Percentiles rank a stretch among this genome's conserved stretches.
Conservation (phyloP, 2,797 vertebrate genomes). For the Pangasius macronema region DNA sequence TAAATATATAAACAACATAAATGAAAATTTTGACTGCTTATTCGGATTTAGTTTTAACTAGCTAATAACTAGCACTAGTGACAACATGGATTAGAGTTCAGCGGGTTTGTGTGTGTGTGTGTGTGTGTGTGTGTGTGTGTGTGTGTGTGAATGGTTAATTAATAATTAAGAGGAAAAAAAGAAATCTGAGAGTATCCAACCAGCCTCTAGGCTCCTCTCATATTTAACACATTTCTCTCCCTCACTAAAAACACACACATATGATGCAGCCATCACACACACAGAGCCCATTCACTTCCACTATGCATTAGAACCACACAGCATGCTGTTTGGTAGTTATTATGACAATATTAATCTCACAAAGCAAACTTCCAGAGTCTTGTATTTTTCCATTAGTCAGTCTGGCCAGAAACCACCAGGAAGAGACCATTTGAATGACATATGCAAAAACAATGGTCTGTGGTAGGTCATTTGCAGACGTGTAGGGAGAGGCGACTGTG, state of each 20-base stretch:
- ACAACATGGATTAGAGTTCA: background rate
- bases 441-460: slow-evolving; percentile 10
- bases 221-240: slow-evolving; percentile 29
- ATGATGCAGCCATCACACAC: slow-evolving; percentile 2
- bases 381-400: background rate
- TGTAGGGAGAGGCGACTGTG: background rate
- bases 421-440: slow-evolving; percentile 25
- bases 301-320: too few species aligned
- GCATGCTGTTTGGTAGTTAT: background rate
- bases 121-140: slow-evolving; percentile 9
- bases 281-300: background rate
- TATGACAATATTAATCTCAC: background rate
- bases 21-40: background rate
- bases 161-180: slow-evolving; percentile 54
- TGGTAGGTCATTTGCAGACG: background rate
- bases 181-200: slow-evolving; percentile 52
- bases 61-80: background rate
- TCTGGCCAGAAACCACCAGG: background rate
- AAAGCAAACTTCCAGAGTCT: background rate
- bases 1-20: background rate
- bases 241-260: slow-evolving; percentile 10
- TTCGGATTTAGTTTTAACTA: background rate
- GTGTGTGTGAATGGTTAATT: slow-evolving; percentile 43
- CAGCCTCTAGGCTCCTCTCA: slow-evolving; percentile 33
- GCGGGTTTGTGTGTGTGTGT: slow-evolving; percentile 8